These are phyloP conservation scores for Crocallis elinguaria DNA, from an alignment of 2,888 invertebrate genomes.

Conservation along the genomic window DNA sequence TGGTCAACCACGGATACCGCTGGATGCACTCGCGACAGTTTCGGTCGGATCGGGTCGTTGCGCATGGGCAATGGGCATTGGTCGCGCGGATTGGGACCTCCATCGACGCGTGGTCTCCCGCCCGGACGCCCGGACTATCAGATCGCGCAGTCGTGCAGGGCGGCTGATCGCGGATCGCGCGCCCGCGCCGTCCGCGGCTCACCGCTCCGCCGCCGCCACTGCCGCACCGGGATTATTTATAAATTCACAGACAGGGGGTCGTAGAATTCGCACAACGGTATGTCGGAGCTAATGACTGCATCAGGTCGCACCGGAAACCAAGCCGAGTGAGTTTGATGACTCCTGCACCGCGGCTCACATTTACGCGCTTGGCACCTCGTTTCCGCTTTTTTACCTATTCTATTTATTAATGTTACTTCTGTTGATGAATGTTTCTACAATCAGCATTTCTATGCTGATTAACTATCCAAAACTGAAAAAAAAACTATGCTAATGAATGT, in stretches of 20 bases:
- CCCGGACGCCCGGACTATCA: conserved; percentile 22
- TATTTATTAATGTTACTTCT: conserved; percentile 10
- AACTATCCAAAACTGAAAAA: conserved; percentile 7
- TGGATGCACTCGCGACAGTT: conserved; percentile 18
- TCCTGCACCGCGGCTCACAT: background rate
- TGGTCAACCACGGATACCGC: conserved; percentile 4
- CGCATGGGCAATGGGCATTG: conserved; percentile 18
- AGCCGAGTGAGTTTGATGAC: conserved; percentile 35
- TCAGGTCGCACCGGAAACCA: conserved; percentile 71
- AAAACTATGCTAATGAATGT: conserved; percentile 22
- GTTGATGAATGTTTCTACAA: too few relatives aligned
- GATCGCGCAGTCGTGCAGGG: conserved; percentile 71
- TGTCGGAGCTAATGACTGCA: conserved; percentile 56
- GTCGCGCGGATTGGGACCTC: conserved; percentile 30
- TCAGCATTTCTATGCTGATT: too few relatives aligned
- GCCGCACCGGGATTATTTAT: conserved; percentile 82
- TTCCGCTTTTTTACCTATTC: conserved; percentile 2
- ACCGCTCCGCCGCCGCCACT: conserved; percentile 82
- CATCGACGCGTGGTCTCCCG: conserved; percentile 23
- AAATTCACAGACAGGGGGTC: conserved; percentile 84
- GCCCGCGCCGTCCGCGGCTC: conserved; percentile 84
- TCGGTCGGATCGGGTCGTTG: conserved; percentile 15
- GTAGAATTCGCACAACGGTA: conserved; percentile 81
- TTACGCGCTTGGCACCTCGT: background rate
- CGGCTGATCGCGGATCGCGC: conserved; percentile 71